Conservation (phyloP, 2,797 vertebrate species). For the Eurystomus glaucurus region DNA sequence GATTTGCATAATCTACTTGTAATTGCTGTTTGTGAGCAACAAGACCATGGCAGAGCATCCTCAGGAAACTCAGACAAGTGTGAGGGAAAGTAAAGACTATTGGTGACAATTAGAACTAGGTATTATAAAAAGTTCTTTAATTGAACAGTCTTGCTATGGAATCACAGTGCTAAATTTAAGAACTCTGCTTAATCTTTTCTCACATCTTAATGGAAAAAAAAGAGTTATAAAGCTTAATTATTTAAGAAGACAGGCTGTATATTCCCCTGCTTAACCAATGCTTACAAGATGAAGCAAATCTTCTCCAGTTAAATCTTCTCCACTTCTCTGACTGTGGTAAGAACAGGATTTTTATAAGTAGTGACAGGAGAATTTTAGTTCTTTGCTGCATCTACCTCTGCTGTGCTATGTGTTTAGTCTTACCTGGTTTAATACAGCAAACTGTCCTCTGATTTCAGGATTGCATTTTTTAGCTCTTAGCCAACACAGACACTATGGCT, state of each 20-base stretch:
- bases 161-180: not conserved
- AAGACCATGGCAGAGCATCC: not conserved
- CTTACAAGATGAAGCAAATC: not conserved
- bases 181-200: not conserved
- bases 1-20: not conserved
- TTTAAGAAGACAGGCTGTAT: not conserved
- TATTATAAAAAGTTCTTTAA: not conserved
- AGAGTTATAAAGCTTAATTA: slow-evolving; percentile 11
- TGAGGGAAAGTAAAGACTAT: not conserved
- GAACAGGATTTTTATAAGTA: not conserved
- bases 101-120: not conserved
- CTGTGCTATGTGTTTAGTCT: not conserved
- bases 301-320: not conserved
- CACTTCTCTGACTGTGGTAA: not conserved
- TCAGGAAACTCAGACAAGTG: not conserved
- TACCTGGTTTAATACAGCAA: not conserved
- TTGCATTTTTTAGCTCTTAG: not conserved
- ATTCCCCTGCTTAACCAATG: not conserved
- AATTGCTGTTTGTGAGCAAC: not conserved
- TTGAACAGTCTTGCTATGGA: not conserved
- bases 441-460: not conserved
- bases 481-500: not conserved
- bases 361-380: not conserved
- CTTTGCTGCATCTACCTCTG: not conserved
- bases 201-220: not conserved